Base-by-base conservation (phyloP, 2,113 vertebrate genomes). In the Malurus elegans region DNA sequence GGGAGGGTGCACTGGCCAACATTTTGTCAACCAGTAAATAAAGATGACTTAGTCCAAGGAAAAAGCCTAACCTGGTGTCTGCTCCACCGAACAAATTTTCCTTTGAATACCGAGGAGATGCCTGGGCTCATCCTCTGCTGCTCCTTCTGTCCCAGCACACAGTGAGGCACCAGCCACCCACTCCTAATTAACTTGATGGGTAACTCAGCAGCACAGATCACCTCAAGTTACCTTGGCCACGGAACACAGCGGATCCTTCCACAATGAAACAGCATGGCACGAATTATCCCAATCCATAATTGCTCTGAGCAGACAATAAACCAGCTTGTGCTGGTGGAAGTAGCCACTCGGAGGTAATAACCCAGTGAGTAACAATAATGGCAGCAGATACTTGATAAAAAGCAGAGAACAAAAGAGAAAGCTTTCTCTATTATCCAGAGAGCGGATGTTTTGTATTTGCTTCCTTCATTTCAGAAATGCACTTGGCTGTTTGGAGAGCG, bases 341-440 rank as follows among this genome's bases (percentile, higher is more conserved):
- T 85, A 96, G 82, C 92, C 93, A 95, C 86, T 96, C 51, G 4
- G 91, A 97, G 94, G 95, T 96, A 97, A 97, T 92, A 96, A 93
- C 73, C 84, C 89, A 93, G 78, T 57, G 73, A 97, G 84, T 88
- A 95, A 93, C 92, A 94, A 90, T 92, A 96, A 97, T 90, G 90
- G 95, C 85, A 95, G 88, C 75, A 86, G 90, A 88, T 83, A 92
- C 88, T 95, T 86, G 88, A 93, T 87, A 91, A 84, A 95, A 96
- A 88, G 86, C 88, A 92, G 70, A 60, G 78, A 91, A 96, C 73
- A 83, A 96, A 96, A 78, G 95, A 90, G 90, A 94, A 93, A 94
- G 94, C 94, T 93, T 93, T 96, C 93, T 88, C 75, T 91, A 34
- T 94, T 90, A 34, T 86, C 24, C 51, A 80, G 60, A 48, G 94